These are phyloP conservation scores for Heliothis peltigera DNA, from an alignment of 2,888 invertebrate genomes.

Conservation along the genomic window DNA sequence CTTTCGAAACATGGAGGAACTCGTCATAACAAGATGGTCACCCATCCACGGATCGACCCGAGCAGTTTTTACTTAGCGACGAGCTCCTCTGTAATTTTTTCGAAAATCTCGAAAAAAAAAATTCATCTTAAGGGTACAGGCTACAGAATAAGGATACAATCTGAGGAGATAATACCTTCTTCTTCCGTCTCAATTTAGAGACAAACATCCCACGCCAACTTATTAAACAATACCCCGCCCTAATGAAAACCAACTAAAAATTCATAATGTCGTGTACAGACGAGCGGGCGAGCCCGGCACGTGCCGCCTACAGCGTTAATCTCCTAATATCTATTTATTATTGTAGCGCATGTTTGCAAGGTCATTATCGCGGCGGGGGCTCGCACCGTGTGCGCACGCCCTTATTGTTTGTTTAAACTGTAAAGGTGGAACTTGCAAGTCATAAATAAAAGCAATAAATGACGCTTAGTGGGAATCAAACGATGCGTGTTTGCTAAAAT, in stretches of 20 bases:
- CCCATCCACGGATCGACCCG: no score
- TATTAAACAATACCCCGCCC: slow-evolving; percentile 37
- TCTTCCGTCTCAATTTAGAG: slow-evolving; percentile 50
- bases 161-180: slow-evolving; percentile 1
- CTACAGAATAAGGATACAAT: not conserved
- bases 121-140: no score
- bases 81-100: no score
- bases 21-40: no score
- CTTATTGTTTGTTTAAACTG: slow-evolving; percentile 66
- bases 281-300: slow-evolving; percentile 55
- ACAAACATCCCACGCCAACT: slow-evolving; percentile 39
- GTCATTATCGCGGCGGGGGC: slow-evolving; percentile 78
- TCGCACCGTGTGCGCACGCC: slow-evolving; percentile 66
- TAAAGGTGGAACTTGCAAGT: slow-evolving; percentile 59
- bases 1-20: no score
- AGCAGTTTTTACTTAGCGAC: no score
- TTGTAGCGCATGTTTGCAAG: slow-evolving; percentile 75
- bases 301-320: slow-evolving; percentile 71
- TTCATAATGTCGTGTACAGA: slow-evolving; percentile 66
- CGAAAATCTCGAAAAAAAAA: no score
- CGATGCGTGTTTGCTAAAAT: slow-evolving; percentile 10
- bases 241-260: slow-evolving; percentile 57
- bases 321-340: slow-evolving; percentile 83
- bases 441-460: slow-evolving; percentile 55
- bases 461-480: slow-evolving; percentile 46